Conservation (phyloP, 2,113 vertebrate genomes). For the Barnardius zonarius region DNA sequence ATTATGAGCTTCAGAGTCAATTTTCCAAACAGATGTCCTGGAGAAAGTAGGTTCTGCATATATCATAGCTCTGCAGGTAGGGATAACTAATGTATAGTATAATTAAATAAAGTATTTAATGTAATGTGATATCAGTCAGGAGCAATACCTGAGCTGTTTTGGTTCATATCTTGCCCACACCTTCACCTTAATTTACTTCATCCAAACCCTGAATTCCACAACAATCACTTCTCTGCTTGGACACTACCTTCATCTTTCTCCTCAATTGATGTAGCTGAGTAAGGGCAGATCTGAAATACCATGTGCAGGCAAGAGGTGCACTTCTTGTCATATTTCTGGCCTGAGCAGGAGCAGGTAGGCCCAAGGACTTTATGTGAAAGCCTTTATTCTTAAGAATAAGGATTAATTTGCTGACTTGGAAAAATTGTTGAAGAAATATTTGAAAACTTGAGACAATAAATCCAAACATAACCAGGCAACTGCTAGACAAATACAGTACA, state of each 20-base stretch:
- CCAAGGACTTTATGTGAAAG: background rate
- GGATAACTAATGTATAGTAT: background rate
- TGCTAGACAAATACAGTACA: background rate
- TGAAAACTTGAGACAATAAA: background rate
- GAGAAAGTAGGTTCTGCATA: background rate
- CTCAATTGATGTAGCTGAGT: background rate
- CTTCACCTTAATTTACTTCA: background rate
- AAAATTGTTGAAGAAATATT: background rate
- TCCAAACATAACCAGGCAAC: background rate
- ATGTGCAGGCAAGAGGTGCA: background rate
- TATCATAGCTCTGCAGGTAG: background rate
- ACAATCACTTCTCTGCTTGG: background rate
- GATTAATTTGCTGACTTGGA: background rate
- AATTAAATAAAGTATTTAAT: background rate
- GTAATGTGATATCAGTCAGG: background rate
- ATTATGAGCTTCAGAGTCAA: background rate
- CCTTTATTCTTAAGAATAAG: background rate
- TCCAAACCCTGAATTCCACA: background rate
- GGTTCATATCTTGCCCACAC: background rate
- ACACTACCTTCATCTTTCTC: background rate
- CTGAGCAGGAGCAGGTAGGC: background rate
- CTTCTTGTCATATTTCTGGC: background rate
- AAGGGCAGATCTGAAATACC: background rate
- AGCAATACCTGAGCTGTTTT: background rate
- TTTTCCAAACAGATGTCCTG: background rate